Evolutionary conservation across 92 coral and sea anemone genomes (phyloP).

Genomic region (Phenganax marumi): DNA sequence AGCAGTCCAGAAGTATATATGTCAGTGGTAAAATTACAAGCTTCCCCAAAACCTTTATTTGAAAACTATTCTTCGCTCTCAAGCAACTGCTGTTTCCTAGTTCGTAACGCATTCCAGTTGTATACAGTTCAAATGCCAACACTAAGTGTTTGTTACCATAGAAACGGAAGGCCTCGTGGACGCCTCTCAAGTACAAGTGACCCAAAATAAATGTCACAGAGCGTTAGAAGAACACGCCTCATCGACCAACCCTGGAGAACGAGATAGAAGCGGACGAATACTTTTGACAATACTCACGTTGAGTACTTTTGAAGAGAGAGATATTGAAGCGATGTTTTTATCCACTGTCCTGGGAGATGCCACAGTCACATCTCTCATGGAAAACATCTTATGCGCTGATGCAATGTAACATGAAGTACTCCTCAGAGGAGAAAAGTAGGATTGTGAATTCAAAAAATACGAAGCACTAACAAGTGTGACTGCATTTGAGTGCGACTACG

Average conservation of each 20-base stretch:
- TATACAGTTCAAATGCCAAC: no score
- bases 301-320: constrained; percentile 73
- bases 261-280: constrained; percentile 84
- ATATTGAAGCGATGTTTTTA: constrained; percentile 83
- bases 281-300: constrained; percentile 74
- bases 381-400: constrained; percentile 76
- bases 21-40: constrained; percentile 62
- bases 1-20: no score
- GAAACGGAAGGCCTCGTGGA: constrained; percentile 91
- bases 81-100: neutral
- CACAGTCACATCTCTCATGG: constrained; percentile 76
- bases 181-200: constrained; percentile 88
- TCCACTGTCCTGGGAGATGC: constrained; percentile 81
- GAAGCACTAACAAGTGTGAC: no score
- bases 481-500: no score
- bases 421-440: no score
- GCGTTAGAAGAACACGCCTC: constrained; percentile 91
- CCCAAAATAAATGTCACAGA: constrained; percentile 93
- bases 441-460: no score
- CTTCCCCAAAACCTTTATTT: neutral
- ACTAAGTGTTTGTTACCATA: constrained; percentile 2
- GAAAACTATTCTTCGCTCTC: neutral
- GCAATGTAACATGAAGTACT: constrained; percentile 30
- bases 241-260: constrained; percentile 61
- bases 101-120: neutral